Base-by-base conservation (phyloP, 2,797 vertebrate species). In the Menidia menidia region DNA sequence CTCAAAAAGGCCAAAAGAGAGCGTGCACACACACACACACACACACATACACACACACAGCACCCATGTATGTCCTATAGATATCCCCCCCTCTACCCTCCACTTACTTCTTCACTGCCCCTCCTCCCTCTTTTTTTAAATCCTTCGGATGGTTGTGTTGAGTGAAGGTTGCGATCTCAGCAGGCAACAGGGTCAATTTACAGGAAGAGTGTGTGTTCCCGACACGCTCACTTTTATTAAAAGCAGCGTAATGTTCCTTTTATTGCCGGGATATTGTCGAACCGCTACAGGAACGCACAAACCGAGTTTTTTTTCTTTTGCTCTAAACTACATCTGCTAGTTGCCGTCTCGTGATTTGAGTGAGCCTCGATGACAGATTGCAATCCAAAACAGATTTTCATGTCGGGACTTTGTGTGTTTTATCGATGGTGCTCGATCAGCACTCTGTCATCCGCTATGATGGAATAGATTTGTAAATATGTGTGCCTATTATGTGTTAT, bases 141-240 rank as follows among this genome's bases (percentile, higher is more conserved):
- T 80, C 60, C 65, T 87, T 87, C 81, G 76, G 84, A 45, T 44
- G 50, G 63, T 72, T n/a, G 14, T 67, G 73, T 80, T 64, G 69
- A 72, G 64, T 64, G 32, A 33, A 76, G 81, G 75, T 81, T 60
- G 5, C 18, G 25, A 25, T 72, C 81, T 59, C 71, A 62, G 12
- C 58, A 75, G 73, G 67, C 60, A 51, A 42, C 1, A 44, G 77
- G 78, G 78, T 87, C 78, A 78, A 13, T 30, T 80, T 84, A 71
- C 75, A 81, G 74, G 75, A 80, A 82, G 60, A 51, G 52, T 65
- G 62, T 64, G 19, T 57, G 48, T 56, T 33, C 61, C 35, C 66
- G 82, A 78, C 76, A 69, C 50, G 11, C 61, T 43, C 65, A 64
- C 64, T 64, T 70, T 72, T 62, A 62, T 74, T 79, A 73, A 25